Evolutionary conservation across 1,140 invertebrate species (phyloP).

Genomic region (Acyrthosiphon pisum): DNA sequence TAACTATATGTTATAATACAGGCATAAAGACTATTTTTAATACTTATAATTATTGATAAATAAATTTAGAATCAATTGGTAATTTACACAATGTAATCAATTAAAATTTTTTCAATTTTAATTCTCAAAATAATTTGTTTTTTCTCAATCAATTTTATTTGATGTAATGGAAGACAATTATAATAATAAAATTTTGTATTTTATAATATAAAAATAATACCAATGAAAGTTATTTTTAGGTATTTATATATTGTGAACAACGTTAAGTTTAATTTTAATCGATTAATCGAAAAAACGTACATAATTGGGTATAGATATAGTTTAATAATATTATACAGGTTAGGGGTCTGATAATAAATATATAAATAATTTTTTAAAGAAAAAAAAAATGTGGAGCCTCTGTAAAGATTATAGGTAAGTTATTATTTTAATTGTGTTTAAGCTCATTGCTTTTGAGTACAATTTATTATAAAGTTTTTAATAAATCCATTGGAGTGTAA

Average conservation of each 20-base stretch:
- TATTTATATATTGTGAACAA: neutral
- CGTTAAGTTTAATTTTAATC: neutral
- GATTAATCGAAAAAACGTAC: neutral
- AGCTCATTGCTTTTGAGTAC: neutral
- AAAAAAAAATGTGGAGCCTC: neutral
- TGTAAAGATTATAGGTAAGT: neutral
- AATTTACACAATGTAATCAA: too few species aligned
- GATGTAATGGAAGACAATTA: neutral
- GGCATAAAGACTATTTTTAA: too few species aligned
- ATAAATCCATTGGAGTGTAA: neutral
- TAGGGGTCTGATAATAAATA: neutral
- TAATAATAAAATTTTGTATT: neutral
- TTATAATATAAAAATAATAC: neutral
- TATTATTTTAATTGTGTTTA: neutral
- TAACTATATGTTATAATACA: too few species aligned
- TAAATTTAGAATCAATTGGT: too few species aligned
- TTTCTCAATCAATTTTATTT: neutral
- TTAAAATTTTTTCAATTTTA: too few species aligned
- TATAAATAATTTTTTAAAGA: too few species aligned
- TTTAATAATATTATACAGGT: neutral
- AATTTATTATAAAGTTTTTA: neutral
- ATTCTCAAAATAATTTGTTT: neutral
- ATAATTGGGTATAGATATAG: neutral
- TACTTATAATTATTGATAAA: too few species aligned
- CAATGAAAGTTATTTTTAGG: neutral